Conservation (phyloP, 2,888 invertebrate genomes). For the Gymnocheta viridis region DNA sequence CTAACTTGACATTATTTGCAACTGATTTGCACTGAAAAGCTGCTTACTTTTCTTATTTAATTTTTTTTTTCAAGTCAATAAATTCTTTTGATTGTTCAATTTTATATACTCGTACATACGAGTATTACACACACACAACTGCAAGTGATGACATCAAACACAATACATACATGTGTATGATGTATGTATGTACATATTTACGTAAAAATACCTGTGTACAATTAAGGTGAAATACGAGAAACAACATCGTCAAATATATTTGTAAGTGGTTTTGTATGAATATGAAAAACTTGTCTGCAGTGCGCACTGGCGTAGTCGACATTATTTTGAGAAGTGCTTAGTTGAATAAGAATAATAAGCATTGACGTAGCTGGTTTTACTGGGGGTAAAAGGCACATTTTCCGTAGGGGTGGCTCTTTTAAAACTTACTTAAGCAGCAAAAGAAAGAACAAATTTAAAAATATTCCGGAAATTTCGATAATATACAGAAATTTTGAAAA, state of each 20-base stretch:
- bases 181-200: neutral
- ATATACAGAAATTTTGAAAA: too few relatives aligned
- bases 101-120: neutral
- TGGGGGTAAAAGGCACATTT: too few relatives aligned
- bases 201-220: slow-evolving; percentile 21
- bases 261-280: slow-evolving; percentile 60
- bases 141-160: slow-evolving; percentile 32
- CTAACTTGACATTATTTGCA: slow-evolving; percentile 49
- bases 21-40: slow-evolving; percentile 15
- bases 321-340: neutral
- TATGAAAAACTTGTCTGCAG: slow-evolving; percentile 54
- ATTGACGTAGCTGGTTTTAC: neutral
- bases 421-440: too few relatives aligned
- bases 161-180: too few relatives aligned
- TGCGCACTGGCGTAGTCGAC: slow-evolving; percentile 10
- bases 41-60: slow-evolving; percentile 4
- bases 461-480: too few relatives aligned
- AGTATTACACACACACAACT: neutral
- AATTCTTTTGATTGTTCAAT: slow-evolving; percentile 35
- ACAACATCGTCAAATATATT: slow-evolving; percentile 37
- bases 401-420: too few relatives aligned
- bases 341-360: neutral
- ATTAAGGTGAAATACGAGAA: slow-evolving; percentile 50
- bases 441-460: too few relatives aligned
- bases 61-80: slow-evolving; percentile 36